Evolutionary conservation across 1,140 invertebrate genomes (phyloP).

Genomic region (Drosophila varians): DNA sequence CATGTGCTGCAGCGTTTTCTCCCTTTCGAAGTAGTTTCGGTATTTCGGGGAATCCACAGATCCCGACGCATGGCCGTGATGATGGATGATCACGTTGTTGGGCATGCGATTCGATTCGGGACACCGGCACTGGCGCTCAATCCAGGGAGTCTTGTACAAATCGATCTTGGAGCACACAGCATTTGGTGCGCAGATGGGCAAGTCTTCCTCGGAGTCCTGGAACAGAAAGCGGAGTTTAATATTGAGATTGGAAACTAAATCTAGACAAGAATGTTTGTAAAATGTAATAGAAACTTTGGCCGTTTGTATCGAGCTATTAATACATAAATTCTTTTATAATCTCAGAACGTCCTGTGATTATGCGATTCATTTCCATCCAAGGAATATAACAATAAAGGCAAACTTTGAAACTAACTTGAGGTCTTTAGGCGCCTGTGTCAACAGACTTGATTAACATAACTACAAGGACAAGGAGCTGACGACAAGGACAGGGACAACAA

Average conservation of each 20-base stretch:
- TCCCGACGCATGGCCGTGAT: slow-evolving; percentile 45
- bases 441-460: slow-evolving; percentile 59
- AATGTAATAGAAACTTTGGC: not conserved
- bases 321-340: slow-evolving; percentile 1
- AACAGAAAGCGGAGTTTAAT: not conserved
- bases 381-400: slow-evolving; percentile 29
- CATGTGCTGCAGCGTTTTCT: slow-evolving; percentile 74
- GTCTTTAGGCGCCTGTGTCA: slow-evolving; percentile 24
- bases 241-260: not conserved
- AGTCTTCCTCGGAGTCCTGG: slow-evolving; percentile 92
- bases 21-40: slow-evolving; percentile 69
- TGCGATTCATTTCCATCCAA: slow-evolving; percentile 26
- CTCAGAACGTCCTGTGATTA: slow-evolving; percentile 5
- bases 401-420: slow-evolving; percentile 4
- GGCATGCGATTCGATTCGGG: slow-evolving; percentile 83
- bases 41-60: slow-evolving; percentile 48
- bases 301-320: not conserved
- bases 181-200: slow-evolving; percentile 90
- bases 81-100: slow-evolving; percentile 73
- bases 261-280: no score
- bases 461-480: slow-evolving; percentile 16
- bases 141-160: slow-evolving; percentile 93
- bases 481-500: slow-evolving; percentile 9
- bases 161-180: slow-evolving; percentile 96
- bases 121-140: slow-evolving; percentile 94